Evolutionary conservation across 2,888 invertebrate genomes (phyloP).

Genomic region (Xestia sexstrigata): DNA sequence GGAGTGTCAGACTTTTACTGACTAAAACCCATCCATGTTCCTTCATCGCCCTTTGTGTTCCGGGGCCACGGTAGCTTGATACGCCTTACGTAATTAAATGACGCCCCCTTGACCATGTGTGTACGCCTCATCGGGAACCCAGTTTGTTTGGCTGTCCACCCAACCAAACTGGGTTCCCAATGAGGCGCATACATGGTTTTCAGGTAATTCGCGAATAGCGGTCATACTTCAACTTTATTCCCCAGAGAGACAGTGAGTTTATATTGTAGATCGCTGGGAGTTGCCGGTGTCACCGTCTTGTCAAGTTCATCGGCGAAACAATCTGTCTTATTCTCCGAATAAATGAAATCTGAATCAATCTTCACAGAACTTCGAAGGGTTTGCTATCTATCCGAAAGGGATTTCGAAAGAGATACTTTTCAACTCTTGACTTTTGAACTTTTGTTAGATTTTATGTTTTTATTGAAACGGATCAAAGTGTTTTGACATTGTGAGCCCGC

Average conservation of each 20-base stretch:
- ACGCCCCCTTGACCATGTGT: too few relatives aligned
- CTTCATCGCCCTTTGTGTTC: too few relatives aligned
- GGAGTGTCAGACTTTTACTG: too few relatives aligned
- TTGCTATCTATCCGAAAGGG: background rate
- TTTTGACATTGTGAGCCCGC: background rate
- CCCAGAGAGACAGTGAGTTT: slow-evolving; percentile 1
- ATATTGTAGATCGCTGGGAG: slow-evolving; percentile 4
- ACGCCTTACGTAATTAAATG: too few relatives aligned
- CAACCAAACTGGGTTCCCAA: too few relatives aligned
- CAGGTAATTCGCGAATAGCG: background rate
- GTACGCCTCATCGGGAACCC: background rate
- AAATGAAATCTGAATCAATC: slow-evolving; percentile 25
- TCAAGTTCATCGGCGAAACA: slow-evolving; percentile 22
- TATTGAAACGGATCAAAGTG: background rate
- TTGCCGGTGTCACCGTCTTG: background rate
- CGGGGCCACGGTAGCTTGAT: too few relatives aligned
- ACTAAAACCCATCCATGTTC: too few relatives aligned
- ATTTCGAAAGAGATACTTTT: background rate
- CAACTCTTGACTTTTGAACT: background rate
- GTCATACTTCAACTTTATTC: background rate
- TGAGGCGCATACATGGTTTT: background rate
- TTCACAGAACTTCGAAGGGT: slow-evolving; percentile 1
- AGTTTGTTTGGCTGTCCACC: background rate
- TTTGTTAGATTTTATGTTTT: background rate
- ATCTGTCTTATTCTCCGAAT: slow-evolving; percentile 18